Percentiles rank a stretch among this genome's conserved stretches.
Evolutionary conservation across 2,888 invertebrate genomes (phyloP).

Genomic region (Scrobipalpa costella): DNA sequence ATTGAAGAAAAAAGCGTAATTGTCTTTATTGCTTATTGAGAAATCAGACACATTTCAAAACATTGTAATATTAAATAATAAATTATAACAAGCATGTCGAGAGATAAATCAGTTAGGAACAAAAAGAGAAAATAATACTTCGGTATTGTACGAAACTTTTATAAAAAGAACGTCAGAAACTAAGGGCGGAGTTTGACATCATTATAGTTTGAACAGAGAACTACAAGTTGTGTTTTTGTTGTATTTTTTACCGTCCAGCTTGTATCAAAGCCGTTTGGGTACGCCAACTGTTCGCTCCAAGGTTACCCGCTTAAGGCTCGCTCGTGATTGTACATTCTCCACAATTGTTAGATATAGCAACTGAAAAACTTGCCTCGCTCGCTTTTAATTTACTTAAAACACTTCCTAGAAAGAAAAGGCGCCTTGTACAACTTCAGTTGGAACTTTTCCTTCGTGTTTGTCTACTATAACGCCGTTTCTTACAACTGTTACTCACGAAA

Average conservation of each 20-base stretch:
- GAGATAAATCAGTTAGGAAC: constrained; percentile 33
- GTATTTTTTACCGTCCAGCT: constrained; percentile 60
- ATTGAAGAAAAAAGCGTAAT: constrained; percentile 1
- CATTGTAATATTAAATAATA: not conserved
- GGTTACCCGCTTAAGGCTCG: constrained; percentile 59
- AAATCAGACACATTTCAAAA: constrained; percentile 24
- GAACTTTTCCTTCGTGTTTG: constrained; percentile 66
- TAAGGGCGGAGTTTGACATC: constrained; percentile 69
- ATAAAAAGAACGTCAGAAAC: constrained; percentile 54
- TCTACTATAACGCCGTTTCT: constrained; percentile 62
- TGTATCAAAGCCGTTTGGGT: constrained; percentile 55
- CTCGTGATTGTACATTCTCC: constrained; percentile 59
- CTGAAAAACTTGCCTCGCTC: constrained; percentile 54
- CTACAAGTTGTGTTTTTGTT: constrained; percentile 67
- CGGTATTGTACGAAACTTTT: not conserved
- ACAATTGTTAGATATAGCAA: constrained; percentile 56
- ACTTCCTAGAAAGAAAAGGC: constrained; percentile 66
- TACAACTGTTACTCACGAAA: constrained; percentile 69
- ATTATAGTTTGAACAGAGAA: constrained; percentile 68
- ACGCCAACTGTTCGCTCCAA: constrained; percentile 69
- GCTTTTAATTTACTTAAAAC: constrained; percentile 62
- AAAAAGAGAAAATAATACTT: constrained; percentile 29
- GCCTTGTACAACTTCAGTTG: constrained; percentile 46
- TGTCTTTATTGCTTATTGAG: constrained; percentile 22
- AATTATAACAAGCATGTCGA: constrained; percentile 4